Evolutionary conservation across 1,140 invertebrate genomes (phyloP).

Genomic region (Trichomalopsis sarcophagae): DNA sequence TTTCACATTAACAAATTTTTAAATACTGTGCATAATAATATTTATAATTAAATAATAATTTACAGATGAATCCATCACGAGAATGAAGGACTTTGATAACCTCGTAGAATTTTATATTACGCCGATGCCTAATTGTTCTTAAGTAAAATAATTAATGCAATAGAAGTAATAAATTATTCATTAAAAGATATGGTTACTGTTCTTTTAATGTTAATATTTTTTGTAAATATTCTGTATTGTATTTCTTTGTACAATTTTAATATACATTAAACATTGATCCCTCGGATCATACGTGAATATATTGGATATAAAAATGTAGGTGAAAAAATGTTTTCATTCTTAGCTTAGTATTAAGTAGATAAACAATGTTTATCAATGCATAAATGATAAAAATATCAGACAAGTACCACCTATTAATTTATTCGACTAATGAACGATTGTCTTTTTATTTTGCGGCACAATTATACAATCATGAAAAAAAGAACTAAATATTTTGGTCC

Average conservation of each 20-base stretch:
- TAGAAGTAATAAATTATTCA: constrained; percentile 65
- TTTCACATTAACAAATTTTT: constrained; percentile 43
- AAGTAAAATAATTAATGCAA: constrained; percentile 55
- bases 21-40: constrained; percentile 41
- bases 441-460: constrained; percentile 22
- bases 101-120: constrained; percentile 72
- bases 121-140: constrained; percentile 63
- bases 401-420: constrained; percentile 28
- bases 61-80: constrained; percentile 70
- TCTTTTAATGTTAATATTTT: constrained; percentile 51
- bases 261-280: constrained; percentile 47
- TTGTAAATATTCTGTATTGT: constrained; percentile 56
- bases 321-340: constrained; percentile 47
- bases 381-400: constrained; percentile 43
- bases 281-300: constrained; percentile 39
- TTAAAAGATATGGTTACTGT: constrained; percentile 52
- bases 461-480: constrained; percentile 24
- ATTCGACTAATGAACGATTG: constrained; percentile 36
- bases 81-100: constrained; percentile 71
- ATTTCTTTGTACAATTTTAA: constrained; percentile 50
- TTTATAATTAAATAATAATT: constrained; percentile 50
- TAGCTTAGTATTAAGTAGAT: constrained; percentile 43
- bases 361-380: constrained; percentile 28
- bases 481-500: constrained; percentile 44
- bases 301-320: constrained; percentile 51